Evolutionary conservation across 1,140 invertebrate genomes (phyloP).

Genomic region (Eupristina koningsbergeri): DNA sequence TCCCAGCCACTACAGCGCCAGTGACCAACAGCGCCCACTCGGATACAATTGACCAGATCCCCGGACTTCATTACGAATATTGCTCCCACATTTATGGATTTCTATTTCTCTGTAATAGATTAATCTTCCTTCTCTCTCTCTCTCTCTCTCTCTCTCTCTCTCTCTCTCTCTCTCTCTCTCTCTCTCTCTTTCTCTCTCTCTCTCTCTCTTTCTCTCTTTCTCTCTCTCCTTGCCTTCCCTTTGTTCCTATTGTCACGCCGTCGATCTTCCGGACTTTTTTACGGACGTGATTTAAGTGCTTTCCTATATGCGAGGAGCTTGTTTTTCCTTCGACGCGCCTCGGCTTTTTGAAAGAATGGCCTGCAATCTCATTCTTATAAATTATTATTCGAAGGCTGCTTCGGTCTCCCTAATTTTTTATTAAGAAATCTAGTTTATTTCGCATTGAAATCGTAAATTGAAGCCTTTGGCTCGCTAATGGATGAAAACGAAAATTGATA

Average conservation of each 20-base stretch:
- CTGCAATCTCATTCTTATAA: too few species aligned
- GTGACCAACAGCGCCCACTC: constrained; percentile 5
- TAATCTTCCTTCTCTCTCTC: background rate
- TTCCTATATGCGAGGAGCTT: constrained; percentile 1
- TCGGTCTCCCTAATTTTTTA: too few species aligned
- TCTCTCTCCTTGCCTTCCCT: background rate
- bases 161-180: background rate
- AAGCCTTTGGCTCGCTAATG: too few species aligned
- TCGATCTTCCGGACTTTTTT: constrained; percentile 36
- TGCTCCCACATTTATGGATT: constrained; percentile 41
- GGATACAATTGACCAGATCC: constrained; percentile 56
- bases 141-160: too few species aligned
- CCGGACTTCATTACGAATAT: constrained; percentile 46
- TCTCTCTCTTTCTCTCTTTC: too few species aligned
- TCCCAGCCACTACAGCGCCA: constrained; percentile 5
- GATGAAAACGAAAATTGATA: too few species aligned
- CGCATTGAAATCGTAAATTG: too few species aligned
- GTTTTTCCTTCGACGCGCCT: background rate
- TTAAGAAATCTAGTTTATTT: too few species aligned
- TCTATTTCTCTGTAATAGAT: constrained; percentile 44
- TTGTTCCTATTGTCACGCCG: constrained; percentile 1
- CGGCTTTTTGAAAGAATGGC: too few species aligned
- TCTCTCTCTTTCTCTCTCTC: background rate
- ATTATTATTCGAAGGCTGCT: too few species aligned
- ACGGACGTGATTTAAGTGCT: constrained; percentile 24